Evolutionary conservation across 2,797 vertebrate genomes (phyloP).

Genomic region (Amblyraja radiata): DNA sequence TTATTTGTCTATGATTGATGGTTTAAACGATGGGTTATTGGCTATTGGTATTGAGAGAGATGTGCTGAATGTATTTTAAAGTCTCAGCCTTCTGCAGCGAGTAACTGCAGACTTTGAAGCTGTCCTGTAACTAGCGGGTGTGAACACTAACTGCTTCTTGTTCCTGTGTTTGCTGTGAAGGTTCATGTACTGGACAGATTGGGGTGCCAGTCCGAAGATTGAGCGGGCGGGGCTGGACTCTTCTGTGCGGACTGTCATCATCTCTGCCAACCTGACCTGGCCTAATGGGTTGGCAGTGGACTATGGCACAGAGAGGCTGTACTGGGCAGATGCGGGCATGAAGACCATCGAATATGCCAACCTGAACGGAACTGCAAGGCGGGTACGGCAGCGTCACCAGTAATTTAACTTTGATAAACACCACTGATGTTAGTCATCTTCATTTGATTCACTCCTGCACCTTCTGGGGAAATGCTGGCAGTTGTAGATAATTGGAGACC

Average conservation of each 20-base stretch:
- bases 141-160: neutral
- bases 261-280: constrained; percentile 93
- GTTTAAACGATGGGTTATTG: too few relatives aligned
- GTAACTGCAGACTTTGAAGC: neutral
- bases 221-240: constrained; percentile 95
- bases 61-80: too few relatives aligned
- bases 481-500: too few relatives aligned
- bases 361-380: constrained; percentile 83
- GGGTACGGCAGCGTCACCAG: constrained; percentile 59
- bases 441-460: neutral
- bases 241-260: constrained; percentile 82
- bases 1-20: too few relatives aligned
- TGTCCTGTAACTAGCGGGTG: neutral
- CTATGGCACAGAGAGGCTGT: constrained; percentile 79
- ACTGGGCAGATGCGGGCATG: constrained; percentile 97
- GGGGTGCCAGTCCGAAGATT: constrained; percentile 96
- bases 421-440: neutral
- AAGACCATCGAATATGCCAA: constrained; percentile 89
- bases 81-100: neutral
- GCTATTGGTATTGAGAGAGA: too few relatives aligned
- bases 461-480: too few relatives aligned
- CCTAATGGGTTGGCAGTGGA: constrained; percentile 94
- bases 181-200: constrained; percentile 99
- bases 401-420: neutral
- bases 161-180: constrained; percentile 50